Evolutionary conservation across 2,797 vertebrate species (phyloP).

Genomic region (Steatocranus sp.): DNA sequence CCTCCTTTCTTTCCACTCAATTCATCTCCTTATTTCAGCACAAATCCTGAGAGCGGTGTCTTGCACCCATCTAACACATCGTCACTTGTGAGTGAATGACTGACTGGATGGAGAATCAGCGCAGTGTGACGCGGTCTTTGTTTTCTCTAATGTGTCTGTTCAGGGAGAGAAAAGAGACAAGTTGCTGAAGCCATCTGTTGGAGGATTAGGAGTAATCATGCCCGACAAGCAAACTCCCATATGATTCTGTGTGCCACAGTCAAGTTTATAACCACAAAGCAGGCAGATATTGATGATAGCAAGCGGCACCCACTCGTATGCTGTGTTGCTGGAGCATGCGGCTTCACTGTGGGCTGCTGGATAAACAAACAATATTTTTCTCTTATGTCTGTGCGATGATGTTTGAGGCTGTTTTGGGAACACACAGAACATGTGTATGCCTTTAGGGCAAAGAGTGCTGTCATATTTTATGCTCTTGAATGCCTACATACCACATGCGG

Average conservation of each 20-base stretch:
- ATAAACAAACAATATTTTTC: conserved; percentile 36
- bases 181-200: conserved; percentile 28
- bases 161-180: conserved; percentile 6
- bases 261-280: conserved; percentile 39
- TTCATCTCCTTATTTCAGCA: neutral
- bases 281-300: conserved; percentile 50
- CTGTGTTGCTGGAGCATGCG: conserved; percentile 26
- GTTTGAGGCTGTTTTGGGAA: conserved; percentile 36
- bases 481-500: neutral
- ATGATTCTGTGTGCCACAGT: conserved; percentile 24
- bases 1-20: neutral
- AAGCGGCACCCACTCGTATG: conserved; percentile 9
- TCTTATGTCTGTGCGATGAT: conserved; percentile 42
- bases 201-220: conserved; percentile 19
- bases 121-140: conserved; percentile 8
- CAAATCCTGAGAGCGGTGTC: neutral
- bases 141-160: conserved; percentile 13
- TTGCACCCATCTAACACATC: neutral
- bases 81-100: conserved; percentile 4
- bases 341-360: conserved; percentile 17
- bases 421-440: conserved; percentile 59
- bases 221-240: conserved; percentile 18
- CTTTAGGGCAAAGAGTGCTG: conserved; percentile 22
- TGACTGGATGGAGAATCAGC: conserved; percentile 17
- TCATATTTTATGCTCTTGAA: conserved; percentile 19